Base-by-base conservation (phyloP, 2,113 vertebrate genomes). In the Cryptotis parvus region DNA sequence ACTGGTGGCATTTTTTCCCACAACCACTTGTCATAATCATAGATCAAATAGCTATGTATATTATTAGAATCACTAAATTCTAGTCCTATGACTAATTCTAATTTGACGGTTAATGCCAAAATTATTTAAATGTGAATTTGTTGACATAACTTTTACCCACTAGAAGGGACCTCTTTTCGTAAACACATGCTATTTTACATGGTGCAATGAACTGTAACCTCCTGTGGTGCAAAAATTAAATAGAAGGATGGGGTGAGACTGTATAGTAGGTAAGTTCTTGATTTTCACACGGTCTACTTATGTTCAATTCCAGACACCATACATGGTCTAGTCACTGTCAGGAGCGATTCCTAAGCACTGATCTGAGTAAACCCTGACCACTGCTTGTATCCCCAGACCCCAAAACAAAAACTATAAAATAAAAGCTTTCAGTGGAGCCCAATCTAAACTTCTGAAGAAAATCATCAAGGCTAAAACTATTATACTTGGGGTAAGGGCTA, bases 361-460 rank as follows among this genome's bases (percentile, higher is more conserved):
- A 16, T 20, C 20, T 3, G 20, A 58, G 55, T 58, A 58, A 58
- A 24, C 24, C 4, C 66, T 84, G 15, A 90, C 31, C 27, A 93
- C 78, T 58, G 15, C 22, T 22, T 24, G 18, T 20, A 7, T 58
- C 55, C 55, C 55, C 18, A 58, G 24, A 58, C 18, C 55, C 55
- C 20, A 58, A 58, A 58, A 58, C 1, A 18, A 58, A 58, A 58
- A 22, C 22, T 1, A 58, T 58, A 58, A 22, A 58, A 58, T 58
- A 22, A 58, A 33, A 65, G 43, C 52, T 94, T 72, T 93, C 85
- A 63, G 63, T 61, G 90, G 83, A 88, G 41, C 35, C 69, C 24
- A 87, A 27, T 7, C 43, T 91, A 65, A 88, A 39, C 49, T 82
- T 93, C 91, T 85, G 31, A 27, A 52, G 52, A 82, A 92, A 91